Base-by-base conservation (phyloP, 2,113 vertebrate genomes). In the Myodes glareolus region DNA sequence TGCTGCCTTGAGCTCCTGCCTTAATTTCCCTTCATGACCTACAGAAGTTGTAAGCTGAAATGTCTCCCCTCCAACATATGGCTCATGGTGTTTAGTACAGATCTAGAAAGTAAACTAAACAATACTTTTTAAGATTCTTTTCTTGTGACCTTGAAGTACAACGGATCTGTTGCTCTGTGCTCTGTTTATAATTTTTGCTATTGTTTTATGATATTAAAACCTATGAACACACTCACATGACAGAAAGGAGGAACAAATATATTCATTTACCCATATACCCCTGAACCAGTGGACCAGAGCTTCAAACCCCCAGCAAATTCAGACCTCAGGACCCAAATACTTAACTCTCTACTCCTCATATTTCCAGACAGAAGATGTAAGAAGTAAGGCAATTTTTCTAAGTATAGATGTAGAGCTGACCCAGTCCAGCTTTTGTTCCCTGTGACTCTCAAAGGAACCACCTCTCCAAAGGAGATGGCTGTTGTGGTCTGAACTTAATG, bases 111-210 rank as follows among this genome's bases (percentile, higher is more conserved):
- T 5, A 14, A 82, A 7, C 80, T 29, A 63, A 63, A 63, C 7
- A 63, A 63, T 84, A 25, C n/a, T 42, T 84, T 84, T 63, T 31
- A 63, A 58, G 93, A n/a, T n/a, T 3, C 23, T 27, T 85, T 88
- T 90, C 84, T 88, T 89, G 36, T 81, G 73, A 94, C 12, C 58
- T 90, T 94, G 47, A 91, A 88, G 58, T 91, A 81, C 78, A 21
- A 92, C 55, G 21, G 23, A 36, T 95, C n/a, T 9, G 47, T 81
- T 84, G 61, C 82, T 94, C 42, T 19, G 39, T 5, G 14, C 13
- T 55, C 36, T 45, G 42, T 63, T 55, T 25, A 5, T 70, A 42
- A 65, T 55, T 84, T 90, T 90, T n/a, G 3, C 42, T 70, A 8
- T 58, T 5, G 75, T 88, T 61, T 95, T 77, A 61, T 23, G 45